Conservation (phyloP, 2,888 invertebrate genomes). For the Halictus ligatus region DNA sequence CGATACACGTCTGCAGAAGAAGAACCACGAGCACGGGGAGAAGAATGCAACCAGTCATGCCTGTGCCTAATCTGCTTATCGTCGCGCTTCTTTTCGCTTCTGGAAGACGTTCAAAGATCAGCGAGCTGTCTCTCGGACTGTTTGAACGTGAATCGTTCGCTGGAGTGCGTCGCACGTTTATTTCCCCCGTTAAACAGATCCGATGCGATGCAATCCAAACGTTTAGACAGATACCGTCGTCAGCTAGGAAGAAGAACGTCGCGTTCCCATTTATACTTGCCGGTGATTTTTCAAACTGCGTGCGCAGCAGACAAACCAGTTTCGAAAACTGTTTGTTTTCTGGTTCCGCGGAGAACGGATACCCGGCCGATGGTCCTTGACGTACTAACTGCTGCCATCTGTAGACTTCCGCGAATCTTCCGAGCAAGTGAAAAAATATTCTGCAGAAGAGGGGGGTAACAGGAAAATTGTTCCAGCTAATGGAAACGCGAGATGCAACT, state of each 20-base stretch:
- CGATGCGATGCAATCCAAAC: neutral
- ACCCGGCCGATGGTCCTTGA: neutral
- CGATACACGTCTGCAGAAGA: constrained; percentile 8
- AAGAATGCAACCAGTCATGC: constrained; percentile 24
- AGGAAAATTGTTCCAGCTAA: constrained; percentile 40
- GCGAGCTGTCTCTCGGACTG: neutral
- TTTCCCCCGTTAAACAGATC: neutral
- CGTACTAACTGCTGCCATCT: constrained; percentile 53
- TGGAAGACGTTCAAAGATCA: neutral
- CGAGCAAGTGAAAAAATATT: neutral
- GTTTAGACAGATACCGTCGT: neutral
- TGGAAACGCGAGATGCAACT: neutral
- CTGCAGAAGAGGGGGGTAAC: constrained; percentile 18
- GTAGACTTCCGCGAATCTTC: constrained; percentile 11
- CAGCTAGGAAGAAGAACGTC: neutral
- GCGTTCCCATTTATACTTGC: neutral
- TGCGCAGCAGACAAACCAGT: constrained; percentile 49
- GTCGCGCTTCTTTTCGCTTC: neutral
- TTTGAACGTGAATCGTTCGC: neutral
- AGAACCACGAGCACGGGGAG: constrained; percentile 28
- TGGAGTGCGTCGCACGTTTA: neutral
- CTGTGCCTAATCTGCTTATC: neutral
- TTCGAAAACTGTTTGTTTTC: constrained; percentile 43
- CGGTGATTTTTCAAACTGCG: constrained; percentile 35
- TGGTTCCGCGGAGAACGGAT: neutral